Base-by-base conservation (phyloP, 2,888 invertebrate genomes). In the Noctua janthina region DNA sequence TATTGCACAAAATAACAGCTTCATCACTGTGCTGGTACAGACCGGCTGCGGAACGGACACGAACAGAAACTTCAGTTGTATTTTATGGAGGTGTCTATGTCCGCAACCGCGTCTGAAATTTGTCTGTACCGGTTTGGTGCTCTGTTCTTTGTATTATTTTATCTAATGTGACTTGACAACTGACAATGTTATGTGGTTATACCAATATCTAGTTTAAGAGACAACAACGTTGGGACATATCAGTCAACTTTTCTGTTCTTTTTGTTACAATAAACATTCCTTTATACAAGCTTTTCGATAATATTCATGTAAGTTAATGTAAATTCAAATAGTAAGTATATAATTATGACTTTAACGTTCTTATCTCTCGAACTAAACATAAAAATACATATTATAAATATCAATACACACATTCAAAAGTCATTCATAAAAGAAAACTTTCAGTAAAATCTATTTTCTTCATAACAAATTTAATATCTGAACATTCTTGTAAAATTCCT, bases 341-440 rank as follows among this genome's bases (percentile, higher is more conserved):
- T 62, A 70, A 62, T 39, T 39, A 78, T 74, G 43, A 43, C 29
- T 66, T 43, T 17, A 79, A 76, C 82, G 82, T 86, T 86, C 72
- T 86, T 88, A 17, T 85, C 86, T 86, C 79, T 82, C 39, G 54
- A 51, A 79, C 86, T 86, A 82, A 74, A 67, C 5, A n/a, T 29
- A 66, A 87, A 85, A 85, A 85, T 85, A 85, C 87, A 85, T 85
- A 87, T 87, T 85, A 85, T 81, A 54, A 87, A 87, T 87, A 54
- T 81, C 49, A 70, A 81, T 49, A 78, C 59, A 69, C 29, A 74
- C n/a, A 67, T 70, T 83, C 39, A 54, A 13, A 68, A 20, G 46
- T 66, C 10, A 59, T 56, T 59, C 68, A 43, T 39, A 20, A 56
- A 68, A 23, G 0, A 67, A 66, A 76, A 59, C 13, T 71, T 62